These are phyloP conservation scores for Pipistrellus pygmaeus DNA, from an alignment of 2,797 vertebrate species.

Conservation along the genomic window DNA sequence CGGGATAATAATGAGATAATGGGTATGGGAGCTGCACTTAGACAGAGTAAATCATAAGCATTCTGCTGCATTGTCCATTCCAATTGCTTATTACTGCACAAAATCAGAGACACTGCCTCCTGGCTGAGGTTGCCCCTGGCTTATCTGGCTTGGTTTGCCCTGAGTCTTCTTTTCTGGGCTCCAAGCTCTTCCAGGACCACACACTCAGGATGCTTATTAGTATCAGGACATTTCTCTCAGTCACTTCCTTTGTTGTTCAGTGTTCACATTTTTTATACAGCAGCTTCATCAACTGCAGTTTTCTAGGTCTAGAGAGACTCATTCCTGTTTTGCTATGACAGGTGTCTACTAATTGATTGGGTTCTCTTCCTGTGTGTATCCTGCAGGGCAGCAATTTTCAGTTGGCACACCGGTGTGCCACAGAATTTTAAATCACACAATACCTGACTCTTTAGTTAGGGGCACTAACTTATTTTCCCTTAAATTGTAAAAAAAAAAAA, in stretches of 20 bases:
- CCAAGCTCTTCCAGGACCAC: background rate
- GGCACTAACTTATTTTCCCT: background rate
- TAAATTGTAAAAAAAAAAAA: background rate
- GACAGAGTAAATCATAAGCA: background rate
- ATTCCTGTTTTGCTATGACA: background rate
- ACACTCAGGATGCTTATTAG: rapidly evolving
- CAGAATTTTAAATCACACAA: background rate
- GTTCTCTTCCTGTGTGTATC: background rate
- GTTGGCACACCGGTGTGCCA: background rate
- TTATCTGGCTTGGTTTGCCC: background rate
- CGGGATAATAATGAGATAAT: background rate
- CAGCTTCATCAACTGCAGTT: background rate
- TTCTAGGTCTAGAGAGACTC: background rate
- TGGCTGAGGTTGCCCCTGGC: background rate
- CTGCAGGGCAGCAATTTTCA: background rate
- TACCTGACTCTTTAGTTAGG: background rate
- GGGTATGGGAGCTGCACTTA: background rate
- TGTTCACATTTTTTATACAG: background rate
- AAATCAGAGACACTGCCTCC: background rate
- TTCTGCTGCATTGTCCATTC: background rate
- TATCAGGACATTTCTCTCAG: background rate
- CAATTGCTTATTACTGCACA: background rate
- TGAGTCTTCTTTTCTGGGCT: background rate
- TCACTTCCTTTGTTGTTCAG: background rate
- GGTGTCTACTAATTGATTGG: background rate